These are phyloP conservation scores for Lucifuga dentata DNA, from an alignment of 2,113 vertebrate species.

Conservation along the genomic window DNA sequence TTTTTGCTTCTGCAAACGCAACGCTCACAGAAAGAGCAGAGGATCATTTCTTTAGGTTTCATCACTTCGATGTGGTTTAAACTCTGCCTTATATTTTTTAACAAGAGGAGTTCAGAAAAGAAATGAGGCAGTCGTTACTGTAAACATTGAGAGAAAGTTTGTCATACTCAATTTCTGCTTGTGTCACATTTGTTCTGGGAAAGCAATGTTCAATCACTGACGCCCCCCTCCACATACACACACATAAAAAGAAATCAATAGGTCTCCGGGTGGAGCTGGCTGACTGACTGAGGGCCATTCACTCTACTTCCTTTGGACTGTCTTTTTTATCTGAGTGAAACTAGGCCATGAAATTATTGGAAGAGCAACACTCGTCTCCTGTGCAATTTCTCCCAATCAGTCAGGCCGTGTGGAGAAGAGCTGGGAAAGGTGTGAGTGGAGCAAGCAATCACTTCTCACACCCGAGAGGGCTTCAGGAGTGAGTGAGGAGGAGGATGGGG, in stretches of 20 bases:
- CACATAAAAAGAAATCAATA: constrained; percentile 11
- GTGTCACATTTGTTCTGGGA: not conserved
- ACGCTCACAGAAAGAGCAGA: not conserved
- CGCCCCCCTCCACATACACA: not conserved
- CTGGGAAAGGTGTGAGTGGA: constrained; percentile 52
- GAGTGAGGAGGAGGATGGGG: constrained; percentile 21
- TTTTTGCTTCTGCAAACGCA: not conserved
- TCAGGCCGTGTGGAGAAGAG: constrained; percentile 48
- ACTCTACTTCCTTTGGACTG: constrained; percentile 18
- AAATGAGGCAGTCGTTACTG: too few relatives aligned
- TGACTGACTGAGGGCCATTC: constrained; percentile 15
- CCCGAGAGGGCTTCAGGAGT: constrained; percentile 31
- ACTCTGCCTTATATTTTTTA: not conserved
- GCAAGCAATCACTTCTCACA: constrained; percentile 55
- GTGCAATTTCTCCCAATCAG: constrained; percentile 61
- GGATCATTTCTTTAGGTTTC: constrained; percentile 21
- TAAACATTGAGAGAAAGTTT: too few relatives aligned
- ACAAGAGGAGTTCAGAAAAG: not conserved
- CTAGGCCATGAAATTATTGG: constrained; percentile 59
- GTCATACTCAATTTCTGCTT: not conserved
- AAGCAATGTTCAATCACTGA: constrained; percentile 1
- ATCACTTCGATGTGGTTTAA: constrained; percentile 8
- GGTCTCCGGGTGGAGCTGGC: not conserved
- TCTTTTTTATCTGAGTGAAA: constrained; percentile 49
- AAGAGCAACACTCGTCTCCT: constrained; percentile 30